These are phyloP conservation scores for Myrmophylax atrothorax DNA, from an alignment of 2,113 vertebrate species.

Conservation along the genomic window DNA sequence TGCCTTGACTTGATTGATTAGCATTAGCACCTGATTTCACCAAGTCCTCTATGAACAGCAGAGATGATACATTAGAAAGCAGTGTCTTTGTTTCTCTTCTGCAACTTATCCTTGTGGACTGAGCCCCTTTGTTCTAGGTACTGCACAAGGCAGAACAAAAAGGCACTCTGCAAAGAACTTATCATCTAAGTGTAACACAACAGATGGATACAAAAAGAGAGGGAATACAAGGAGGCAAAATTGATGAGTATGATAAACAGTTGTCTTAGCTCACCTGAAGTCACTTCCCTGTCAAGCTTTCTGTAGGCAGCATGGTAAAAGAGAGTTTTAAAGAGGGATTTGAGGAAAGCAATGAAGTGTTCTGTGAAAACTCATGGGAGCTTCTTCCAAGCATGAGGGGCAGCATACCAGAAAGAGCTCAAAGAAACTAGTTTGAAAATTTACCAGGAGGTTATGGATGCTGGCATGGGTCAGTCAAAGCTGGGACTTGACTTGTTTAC, in stretches of 20 bases:
- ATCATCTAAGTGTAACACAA: constrained; percentile 35
- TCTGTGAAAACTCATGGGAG: constrained; percentile 49
- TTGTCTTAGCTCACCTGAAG: constrained; percentile 66
- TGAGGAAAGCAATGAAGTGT: constrained; percentile 66
- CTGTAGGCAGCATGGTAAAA: constrained; percentile 73
- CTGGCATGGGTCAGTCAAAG: constrained; percentile 24
- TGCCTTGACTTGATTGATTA: neutral
- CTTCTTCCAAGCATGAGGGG: constrained; percentile 57
- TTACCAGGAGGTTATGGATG: constrained; percentile 25
- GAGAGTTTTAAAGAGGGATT: constrained; percentile 72
- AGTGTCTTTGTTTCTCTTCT: constrained; percentile 20
- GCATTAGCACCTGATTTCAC: neutral
- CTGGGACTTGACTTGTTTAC: neutral
- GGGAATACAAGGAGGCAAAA: constrained; percentile 48
- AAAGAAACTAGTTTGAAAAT: constrained; percentile 48
- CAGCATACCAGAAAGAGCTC: constrained; percentile 32
- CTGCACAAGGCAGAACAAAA: constrained; percentile 45
- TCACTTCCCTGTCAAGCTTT: constrained; percentile 70
- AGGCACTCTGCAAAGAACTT: constrained; percentile 6
- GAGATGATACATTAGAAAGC: constrained; percentile 8
- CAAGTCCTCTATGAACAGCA: constrained; percentile 15
- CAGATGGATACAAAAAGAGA: constrained; percentile 57
- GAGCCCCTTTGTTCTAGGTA: neutral
- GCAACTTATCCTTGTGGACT: neutral
- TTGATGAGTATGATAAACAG: constrained; percentile 57